Percentiles rank a stretch among this genome's conserved stretches.
These are phyloP conservation scores for Numida meleagris DNA, from an alignment of 2,113 vertebrate genomes.

Conservation along the genomic window DNA sequence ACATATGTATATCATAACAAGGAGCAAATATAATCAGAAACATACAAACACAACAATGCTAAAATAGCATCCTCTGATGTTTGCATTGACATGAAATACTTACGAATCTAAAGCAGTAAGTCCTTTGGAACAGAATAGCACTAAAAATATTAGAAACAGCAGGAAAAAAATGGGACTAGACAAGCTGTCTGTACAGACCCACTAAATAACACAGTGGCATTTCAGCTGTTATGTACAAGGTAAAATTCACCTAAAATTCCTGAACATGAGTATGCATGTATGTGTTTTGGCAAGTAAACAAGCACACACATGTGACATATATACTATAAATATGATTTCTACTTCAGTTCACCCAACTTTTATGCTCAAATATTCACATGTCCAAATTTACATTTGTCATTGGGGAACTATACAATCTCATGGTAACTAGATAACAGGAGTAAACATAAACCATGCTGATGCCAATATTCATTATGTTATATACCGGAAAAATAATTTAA, in stretches of 20 bases:
- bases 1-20: background rate
- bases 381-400: background rate
- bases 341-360: background rate
- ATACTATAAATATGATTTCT: background rate
- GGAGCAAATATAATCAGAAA: background rate
- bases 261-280: fast-evolving
- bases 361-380: background rate
- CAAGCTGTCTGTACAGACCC: background rate
- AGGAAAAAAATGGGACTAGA: background rate
- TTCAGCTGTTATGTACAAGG: background rate
- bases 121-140: background rate
- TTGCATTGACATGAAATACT: background rate
- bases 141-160: background rate
- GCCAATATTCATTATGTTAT: slow-evolving; percentile 47
- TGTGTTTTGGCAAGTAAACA: background rate
- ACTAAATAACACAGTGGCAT: background rate
- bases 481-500: slow-evolving; percentile 46
- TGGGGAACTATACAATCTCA: background rate
- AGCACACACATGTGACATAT: background rate
- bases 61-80: background rate
- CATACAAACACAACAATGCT: background rate
- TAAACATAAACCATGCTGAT: slow-evolving; percentile 20
- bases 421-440: background rate
- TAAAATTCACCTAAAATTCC: background rate
- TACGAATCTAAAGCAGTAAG: background rate